Evolutionary conservation across 2,888 invertebrate species (phyloP).

Genomic region (Idaea biselata): DNA sequence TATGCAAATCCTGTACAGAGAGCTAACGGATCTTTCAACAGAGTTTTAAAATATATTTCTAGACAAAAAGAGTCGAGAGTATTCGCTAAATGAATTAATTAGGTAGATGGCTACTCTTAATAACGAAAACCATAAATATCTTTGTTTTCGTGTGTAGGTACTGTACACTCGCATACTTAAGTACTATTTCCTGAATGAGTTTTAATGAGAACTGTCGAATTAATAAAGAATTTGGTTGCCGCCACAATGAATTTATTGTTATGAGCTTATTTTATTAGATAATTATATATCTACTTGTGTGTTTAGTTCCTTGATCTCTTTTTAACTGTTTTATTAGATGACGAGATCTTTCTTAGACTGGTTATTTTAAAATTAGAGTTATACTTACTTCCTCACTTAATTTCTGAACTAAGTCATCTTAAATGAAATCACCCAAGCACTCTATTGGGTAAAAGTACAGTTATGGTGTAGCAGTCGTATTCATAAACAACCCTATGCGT

Average conservation of each 20-base stretch:
- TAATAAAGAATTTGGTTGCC: conserved; percentile 26
- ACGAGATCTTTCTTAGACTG: not conserved
- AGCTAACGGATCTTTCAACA: too few relatives aligned
- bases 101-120: not conserved
- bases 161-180: not conserved
- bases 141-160: conserved; percentile 9
- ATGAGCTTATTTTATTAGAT: conserved; percentile 25
- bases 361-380: not conserved
- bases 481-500: too few relatives aligned
- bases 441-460: too few relatives aligned
- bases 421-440: too few relatives aligned
- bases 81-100: not conserved
- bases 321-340: not conserved
- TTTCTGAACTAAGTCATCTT: too few relatives aligned
- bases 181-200: conserved; percentile 8
- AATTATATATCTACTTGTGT: conserved; percentile 19
- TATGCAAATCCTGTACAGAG: conserved; percentile 20
- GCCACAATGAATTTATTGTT: conserved; percentile 23
- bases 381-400: not conserved
- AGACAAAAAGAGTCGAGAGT: not conserved
- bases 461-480: too few relatives aligned
- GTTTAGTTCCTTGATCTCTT: not conserved
- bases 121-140: conserved; percentile 32
- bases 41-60: too few relatives aligned
- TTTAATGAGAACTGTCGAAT: conserved; percentile 20